A percentile compares a stretch with the other conserved stretches of the same genome.
Evolutionary conservation across 1,140 invertebrate genomes (phyloP).

Genomic region (Hestina assimilis): DNA sequence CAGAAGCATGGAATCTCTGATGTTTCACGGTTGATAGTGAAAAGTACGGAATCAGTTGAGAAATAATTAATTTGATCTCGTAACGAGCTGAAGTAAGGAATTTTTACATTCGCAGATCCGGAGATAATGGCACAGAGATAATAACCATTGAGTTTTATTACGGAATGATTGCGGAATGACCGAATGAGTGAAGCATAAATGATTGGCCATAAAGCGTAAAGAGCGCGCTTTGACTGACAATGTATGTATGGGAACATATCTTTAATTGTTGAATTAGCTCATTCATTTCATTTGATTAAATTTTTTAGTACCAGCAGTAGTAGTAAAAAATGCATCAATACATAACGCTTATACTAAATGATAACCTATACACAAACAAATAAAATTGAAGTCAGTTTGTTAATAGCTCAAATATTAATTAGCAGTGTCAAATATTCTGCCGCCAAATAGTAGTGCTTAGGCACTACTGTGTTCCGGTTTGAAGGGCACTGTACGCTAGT

Average conservation of each 20-base stretch:
- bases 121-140: conserved; percentile 57
- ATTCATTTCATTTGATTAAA: too few relatives aligned
- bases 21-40: conserved; percentile 12
- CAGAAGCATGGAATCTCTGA: conserved; percentile 18
- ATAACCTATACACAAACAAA: too few relatives aligned
- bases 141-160: conserved; percentile 69
- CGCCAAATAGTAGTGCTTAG: too few relatives aligned
- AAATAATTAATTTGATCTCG: conserved; percentile 21
- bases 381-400: too few relatives aligned
- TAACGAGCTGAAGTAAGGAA: conserved; percentile 39
- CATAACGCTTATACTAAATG: too few relatives aligned
- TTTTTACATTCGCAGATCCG: conserved; percentile 39
- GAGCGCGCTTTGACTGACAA: conserved; percentile 49
- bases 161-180: conserved; percentile 60
- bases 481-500: too few relatives aligned
- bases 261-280: conserved; percentile 2
- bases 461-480: too few relatives aligned
- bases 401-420: too few relatives aligned
- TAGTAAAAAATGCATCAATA: too few relatives aligned
- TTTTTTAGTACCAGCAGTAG: too few relatives aligned
- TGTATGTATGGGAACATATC: conserved; percentile 32
- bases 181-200: conserved; percentile 55
- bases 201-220: conserved; percentile 62
- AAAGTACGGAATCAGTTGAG: conserved; percentile 11
- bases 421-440: too few relatives aligned